Percentiles rank a stretch among this genome's conserved stretches.
Evolutionary conservation across 2,888 invertebrate species (phyloP).

Genomic region (Lampropteryx suffumata): DNA sequence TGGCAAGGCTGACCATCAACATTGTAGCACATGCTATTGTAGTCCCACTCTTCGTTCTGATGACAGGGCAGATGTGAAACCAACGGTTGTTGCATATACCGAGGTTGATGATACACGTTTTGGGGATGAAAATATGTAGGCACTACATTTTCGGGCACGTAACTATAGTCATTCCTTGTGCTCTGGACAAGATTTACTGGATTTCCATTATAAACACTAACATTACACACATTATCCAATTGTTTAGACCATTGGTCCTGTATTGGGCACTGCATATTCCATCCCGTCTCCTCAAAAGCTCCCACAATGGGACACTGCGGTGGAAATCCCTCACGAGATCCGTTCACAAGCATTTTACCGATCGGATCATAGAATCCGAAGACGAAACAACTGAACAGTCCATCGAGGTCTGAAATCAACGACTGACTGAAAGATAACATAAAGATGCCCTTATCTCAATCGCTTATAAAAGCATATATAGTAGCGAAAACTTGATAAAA

Average conservation of each 20-base stretch:
- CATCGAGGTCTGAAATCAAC: conserved; percentile 72
- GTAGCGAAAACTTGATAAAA: conserved; percentile 73
- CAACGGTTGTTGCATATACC: conserved; percentile 45
- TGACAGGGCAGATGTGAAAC: conserved; percentile 75
- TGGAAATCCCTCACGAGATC: conserved; percentile 45
- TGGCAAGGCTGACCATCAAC: conserved; percentile 86
- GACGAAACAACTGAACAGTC: conserved; percentile 57
- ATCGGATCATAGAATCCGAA: conserved; percentile 40
- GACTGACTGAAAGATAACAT: conserved; percentile 77
- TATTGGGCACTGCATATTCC: conserved; percentile 65
- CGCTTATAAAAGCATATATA: conserved; percentile 61
- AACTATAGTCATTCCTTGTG: conserved; percentile 47
- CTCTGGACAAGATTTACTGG: conserved; percentile 57
- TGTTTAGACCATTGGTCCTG: conserved; percentile 58
- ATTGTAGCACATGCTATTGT: conserved; percentile 85
- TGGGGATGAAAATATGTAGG: conserved; percentile 47
- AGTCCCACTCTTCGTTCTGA: conserved; percentile 81
- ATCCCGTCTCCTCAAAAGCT: conserved; percentile 53
- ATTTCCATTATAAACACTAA: conserved; percentile 47
- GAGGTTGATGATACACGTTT: conserved; percentile 42
- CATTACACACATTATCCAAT: conserved; percentile 47
- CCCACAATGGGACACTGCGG: conserved; percentile 58
- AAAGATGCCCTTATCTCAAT: conserved; percentile 73
- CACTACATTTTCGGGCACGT: conserved; percentile 40
- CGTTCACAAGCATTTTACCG: conserved; percentile 62